Percentiles rank a stretch among this genome's conserved stretches.
phyloP scores from a whole-genome alignment of 2,113 vertebrate species.

The Periophthalmodon schlosseri region DNA sequence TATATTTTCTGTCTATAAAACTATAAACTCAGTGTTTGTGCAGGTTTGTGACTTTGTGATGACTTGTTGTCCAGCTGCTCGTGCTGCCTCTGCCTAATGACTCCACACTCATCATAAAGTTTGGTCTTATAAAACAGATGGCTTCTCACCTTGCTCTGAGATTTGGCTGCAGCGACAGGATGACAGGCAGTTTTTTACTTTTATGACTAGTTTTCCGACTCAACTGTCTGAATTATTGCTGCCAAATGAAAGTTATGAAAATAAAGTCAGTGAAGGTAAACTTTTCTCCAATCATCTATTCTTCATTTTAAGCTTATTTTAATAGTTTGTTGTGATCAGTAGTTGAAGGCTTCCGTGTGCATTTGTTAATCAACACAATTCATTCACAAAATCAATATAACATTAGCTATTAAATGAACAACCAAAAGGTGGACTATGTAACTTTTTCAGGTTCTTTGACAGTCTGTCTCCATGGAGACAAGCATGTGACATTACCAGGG shows the following conservation, averaged over 20 bases:
- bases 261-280: not conserved
- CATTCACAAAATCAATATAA: too few species aligned
- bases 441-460: too few species aligned
- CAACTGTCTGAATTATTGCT: conserved; percentile 3
- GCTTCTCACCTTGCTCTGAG: conserved; percentile 50
- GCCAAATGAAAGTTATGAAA: conserved; percentile 14
- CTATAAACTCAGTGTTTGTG: conserved; percentile 4
- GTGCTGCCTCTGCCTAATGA: conserved; percentile 34
- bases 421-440: too few species aligned
- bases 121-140: conserved; percentile 58
- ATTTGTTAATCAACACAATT: too few species aligned
- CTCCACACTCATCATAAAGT: conserved; percentile 37
- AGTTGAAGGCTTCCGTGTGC: too few species aligned
- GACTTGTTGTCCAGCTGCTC: conserved; percentile 57
- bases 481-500: too few species aligned
- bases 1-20: conserved; percentile 32
- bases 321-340: not conserved
- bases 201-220: conserved; percentile 1
- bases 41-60: conserved; percentile 54
- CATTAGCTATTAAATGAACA: too few species aligned
- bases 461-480: too few species aligned
- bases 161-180: conserved; percentile 35
- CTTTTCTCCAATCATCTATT: not conserved
- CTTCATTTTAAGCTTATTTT: not conserved
- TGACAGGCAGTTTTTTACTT: conserved; percentile 27